Evolutionary conservation across 2,113 vertebrate species (phyloP).

Genomic region (Entosphenus tridentatus): DNA sequence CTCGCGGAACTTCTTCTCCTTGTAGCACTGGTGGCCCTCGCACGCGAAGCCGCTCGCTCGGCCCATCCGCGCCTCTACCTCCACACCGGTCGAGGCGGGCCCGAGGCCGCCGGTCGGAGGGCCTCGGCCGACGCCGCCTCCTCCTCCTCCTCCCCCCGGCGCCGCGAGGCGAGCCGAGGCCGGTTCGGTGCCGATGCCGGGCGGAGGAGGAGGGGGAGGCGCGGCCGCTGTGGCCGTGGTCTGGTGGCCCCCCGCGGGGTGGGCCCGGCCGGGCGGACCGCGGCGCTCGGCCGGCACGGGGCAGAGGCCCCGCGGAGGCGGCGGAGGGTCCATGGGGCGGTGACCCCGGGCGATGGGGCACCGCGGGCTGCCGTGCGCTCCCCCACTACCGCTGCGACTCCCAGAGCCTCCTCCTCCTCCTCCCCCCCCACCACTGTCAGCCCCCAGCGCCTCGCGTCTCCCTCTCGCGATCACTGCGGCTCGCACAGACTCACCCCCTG

Average conservation of each 20-base stretch:
- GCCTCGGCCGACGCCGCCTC: conserved; percentile 15
- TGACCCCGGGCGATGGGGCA: conserved; percentile 22
- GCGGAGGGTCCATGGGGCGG: conserved; percentile 19
- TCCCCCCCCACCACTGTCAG: no score
- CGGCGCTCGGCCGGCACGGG: conserved; percentile 26
- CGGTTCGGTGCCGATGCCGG: conserved; percentile 15
- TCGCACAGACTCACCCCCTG: no score
- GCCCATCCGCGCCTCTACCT: conserved; percentile 47
- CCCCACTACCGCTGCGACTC: no score
- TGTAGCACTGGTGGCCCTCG: conserved; percentile 63
- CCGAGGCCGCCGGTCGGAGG: background rate
- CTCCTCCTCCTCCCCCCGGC: conserved; percentile 18
- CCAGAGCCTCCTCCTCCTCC: no score
- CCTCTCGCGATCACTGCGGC: no score
- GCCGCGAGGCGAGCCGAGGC: conserved; percentile 13
- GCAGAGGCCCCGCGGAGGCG: conserved; percentile 40
- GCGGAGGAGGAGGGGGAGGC: conserved; percentile 8
- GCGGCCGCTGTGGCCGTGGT: conserved; percentile 11
- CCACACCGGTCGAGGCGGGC: conserved; percentile 18
- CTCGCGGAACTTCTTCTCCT: conserved; percentile 72
- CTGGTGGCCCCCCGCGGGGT: conserved; percentile 15
- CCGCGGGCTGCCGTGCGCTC: no score
- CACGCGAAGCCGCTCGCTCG: conserved; percentile 58
- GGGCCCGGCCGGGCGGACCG: conserved; percentile 21
- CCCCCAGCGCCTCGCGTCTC: no score